Evolutionary conservation across 2,888 invertebrate species (phyloP), one percentile per base, ranked within the genome.

Genomic region (Liopterus haemorrhoidalis): DNA sequence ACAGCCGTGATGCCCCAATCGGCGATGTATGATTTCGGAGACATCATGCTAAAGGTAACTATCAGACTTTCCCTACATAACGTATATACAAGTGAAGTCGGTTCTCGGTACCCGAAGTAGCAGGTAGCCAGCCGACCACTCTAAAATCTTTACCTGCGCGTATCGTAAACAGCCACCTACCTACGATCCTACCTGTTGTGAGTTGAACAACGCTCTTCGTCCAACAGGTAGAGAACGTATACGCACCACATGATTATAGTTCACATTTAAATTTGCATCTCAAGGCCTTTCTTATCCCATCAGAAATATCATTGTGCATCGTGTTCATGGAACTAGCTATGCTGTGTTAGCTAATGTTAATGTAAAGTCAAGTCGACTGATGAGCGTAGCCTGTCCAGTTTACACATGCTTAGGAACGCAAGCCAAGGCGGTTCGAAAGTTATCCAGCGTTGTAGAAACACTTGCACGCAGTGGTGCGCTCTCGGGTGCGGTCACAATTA

Each of bases 1-100:
- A 81, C 84, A 59, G 82, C 82, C 68, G 81, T 83, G 70, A 82
- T 83, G 82, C 78, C 79, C 70, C 78, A 76, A 71, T 75, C 78
- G 70, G 76, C 82, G 65, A 76, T 81, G 74, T 82, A 80, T 72
- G 82, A 82, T 63, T 81, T 82, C 73, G 79, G 78, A 74, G 82
- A 83, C 69, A 75, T 79, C 70, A 72, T 81, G 62, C 74, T 80
- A 67, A 82, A 82, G 81, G 82, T 82, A 77, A 70, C 53, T 50
- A 49, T 41, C n/a, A 5, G n/a, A 25, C 25, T 5, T 12, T 25
- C 12, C 21, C 31, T 20, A 28, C 28, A 19, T 25, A 35, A 15
- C 25, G 31, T 31, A 27, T 41, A 40, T 22, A 27, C 21, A 28
- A 22, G 28, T 33, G 15, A 28, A 8, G 5, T 22, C 22, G 22